Base-by-base conservation (phyloP, 2,113 vertebrate genomes). In the Toxotes jaculatrix region DNA sequence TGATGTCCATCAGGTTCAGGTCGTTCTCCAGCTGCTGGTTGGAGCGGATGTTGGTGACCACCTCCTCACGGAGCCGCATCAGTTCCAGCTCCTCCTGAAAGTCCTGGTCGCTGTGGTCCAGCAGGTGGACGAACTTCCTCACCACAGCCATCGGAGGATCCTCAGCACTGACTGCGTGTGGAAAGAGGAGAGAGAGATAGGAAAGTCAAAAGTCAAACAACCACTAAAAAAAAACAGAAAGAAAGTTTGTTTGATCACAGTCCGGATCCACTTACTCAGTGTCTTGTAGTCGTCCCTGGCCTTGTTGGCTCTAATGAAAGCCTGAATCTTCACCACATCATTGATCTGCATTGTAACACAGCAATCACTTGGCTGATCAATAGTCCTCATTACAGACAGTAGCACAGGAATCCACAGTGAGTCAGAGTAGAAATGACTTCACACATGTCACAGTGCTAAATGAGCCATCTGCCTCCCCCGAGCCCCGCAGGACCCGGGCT, bases 1-100 rank as follows among this genome's bases (percentile, higher is more conserved):
- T 99, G 89, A 99, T 99, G 84, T 99, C 98, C 98, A 99, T 99
- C 89, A 98, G 96, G 89, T 99, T 99, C 77, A 99, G 97, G 90
- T 99, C 98, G 55, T 99, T 99, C 93, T 99, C 98, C 90, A 99
- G 94, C 84, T 98, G 97, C 89, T 98, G 98, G 91, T 99, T 99
- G 77, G 97, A 98, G 82, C 98, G 97, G 85, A 99, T 97, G 86
- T 98, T 96, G 72, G 98, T 99, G 79, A 99, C 95, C 79, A 99
- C 98, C 86, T 99, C 98, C 82, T 99, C 98, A 8, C 97, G 95
- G 69, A 98, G 95, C 34, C 96, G 96, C 98, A 99, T 99, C 40
- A 99, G 94, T 16, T 99, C 98, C 63, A 99, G 87, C 77, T 99
- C 98, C 89, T 99, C 98, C 92, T 99, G 98, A 87, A 99, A 99